phyloP scores from a whole-genome alignment of 2,113 vertebrate genomes.

The Dermatemys mawii region DNA sequence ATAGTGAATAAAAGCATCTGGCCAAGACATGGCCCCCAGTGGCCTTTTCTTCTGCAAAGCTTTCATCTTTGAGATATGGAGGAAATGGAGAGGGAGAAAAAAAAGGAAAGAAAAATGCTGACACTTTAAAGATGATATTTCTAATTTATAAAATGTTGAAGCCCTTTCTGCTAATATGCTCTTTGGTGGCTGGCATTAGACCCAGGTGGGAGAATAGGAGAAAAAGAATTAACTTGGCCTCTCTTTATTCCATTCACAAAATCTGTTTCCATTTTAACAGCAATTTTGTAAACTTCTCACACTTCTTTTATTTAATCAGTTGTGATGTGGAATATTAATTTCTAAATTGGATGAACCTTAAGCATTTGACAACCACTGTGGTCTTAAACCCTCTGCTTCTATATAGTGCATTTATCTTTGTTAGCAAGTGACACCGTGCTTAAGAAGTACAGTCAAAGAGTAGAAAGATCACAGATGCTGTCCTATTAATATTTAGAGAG shows the following conservation, averaged over 20 bases:
- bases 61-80: conserved; percentile 24
- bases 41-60: conserved; percentile 45
- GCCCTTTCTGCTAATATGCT: conserved; percentile 53
- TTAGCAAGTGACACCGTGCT: conserved; percentile 73
- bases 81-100: conserved; percentile 55
- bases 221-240: conserved; percentile 58
- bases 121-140: conserved; percentile 56
- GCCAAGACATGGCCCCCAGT: conserved; percentile 52
- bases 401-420: conserved; percentile 74
- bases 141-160: conserved; percentile 63
- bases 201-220: conserved; percentile 56
- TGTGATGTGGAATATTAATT: conserved; percentile 72
- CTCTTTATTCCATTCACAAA: conserved; percentile 60
- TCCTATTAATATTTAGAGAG: conserved; percentile 82
- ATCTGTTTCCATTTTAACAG: conserved; percentile 64
- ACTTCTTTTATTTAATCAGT: conserved; percentile 65
- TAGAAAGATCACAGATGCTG: conserved; percentile 74
- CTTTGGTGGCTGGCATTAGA: conserved; percentile 46
- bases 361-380: conserved; percentile 55
- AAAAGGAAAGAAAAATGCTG: conserved; percentile 64
- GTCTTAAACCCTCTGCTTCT: conserved; percentile 50
- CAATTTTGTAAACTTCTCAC: conserved; percentile 60
- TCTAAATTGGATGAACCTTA: conserved; percentile 65
- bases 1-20: conserved; percentile 56
- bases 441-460: conserved; percentile 73